phyloP scores from a whole-genome alignment of 2,888 invertebrate genomes.

The Phalera bucephala region DNA sequence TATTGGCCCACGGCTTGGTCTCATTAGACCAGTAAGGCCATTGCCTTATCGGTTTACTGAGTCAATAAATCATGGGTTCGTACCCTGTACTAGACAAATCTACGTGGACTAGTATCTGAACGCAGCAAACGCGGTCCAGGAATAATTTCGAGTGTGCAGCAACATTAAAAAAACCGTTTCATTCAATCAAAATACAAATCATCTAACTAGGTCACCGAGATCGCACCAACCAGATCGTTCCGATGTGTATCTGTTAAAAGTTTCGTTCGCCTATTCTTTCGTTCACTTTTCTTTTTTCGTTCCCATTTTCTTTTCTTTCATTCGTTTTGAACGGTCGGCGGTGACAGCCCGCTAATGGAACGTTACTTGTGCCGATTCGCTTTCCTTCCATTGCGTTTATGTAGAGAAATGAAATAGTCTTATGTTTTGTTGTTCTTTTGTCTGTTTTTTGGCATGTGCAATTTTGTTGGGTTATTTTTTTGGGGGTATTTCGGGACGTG shows the following conservation, averaged over 20 bases:
- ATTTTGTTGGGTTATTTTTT: slow-evolving; percentile 7
- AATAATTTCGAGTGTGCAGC: too few relatives aligned
- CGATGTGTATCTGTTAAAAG: slow-evolving; percentile 36
- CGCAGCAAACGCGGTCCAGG: too few relatives aligned
- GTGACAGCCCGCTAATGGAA: slow-evolving; percentile 77
- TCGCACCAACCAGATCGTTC: slow-evolving; percentile 15
- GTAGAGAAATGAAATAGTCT: slow-evolving; percentile 55
- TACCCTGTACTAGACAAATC: too few relatives aligned
- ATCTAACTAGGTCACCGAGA: slow-evolving; percentile 18
- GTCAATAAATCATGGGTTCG: too few relatives aligned
- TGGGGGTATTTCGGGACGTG: neutral
- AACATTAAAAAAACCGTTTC: too few relatives aligned
- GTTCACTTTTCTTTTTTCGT: slow-evolving; percentile 46
- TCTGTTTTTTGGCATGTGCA: slow-evolving; percentile 19
- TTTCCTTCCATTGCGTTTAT: slow-evolving; percentile 41
- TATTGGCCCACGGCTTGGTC: too few relatives aligned
- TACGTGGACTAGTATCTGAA: too few relatives aligned
- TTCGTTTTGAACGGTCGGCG: slow-evolving; percentile 49
- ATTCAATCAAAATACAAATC: slow-evolving; percentile 18
- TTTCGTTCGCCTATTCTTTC: slow-evolving; percentile 32
- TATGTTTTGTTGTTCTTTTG: slow-evolving; percentile 43
- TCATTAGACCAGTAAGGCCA: too few relatives aligned
- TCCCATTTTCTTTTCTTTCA: slow-evolving; percentile 43
- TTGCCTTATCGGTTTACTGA: too few relatives aligned
- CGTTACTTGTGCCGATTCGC: slow-evolving; percentile 56